Evolutionary conservation across 2,888 invertebrate genomes (phyloP).

Genomic region (Suillia variegata): DNA sequence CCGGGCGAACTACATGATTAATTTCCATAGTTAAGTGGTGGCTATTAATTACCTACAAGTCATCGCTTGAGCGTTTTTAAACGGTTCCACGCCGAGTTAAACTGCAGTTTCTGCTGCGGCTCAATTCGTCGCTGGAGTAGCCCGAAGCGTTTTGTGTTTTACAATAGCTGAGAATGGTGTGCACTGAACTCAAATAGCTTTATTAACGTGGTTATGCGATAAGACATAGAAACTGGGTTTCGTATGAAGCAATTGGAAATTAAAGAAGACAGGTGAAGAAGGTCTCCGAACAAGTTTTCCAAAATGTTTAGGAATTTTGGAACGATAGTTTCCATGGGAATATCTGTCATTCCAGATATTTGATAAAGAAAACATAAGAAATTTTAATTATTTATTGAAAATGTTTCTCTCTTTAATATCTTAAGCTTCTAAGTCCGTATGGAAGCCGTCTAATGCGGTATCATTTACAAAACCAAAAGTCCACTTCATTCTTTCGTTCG

Average conservation of each 20-base stretch:
- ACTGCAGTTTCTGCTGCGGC: background rate
- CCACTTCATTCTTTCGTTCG: constrained; percentile 52
- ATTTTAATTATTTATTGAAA: background rate
- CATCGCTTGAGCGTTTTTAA: constrained; percentile 14
- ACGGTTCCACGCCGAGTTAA: background rate
- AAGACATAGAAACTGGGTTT: no score
- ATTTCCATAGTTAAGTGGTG: constrained; percentile 34
- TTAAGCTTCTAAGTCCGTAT: background rate
- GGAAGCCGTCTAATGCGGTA: constrained; percentile 41
- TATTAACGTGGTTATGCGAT: constrained; percentile 12
- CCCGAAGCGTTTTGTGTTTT: background rate
- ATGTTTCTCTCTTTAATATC: background rate
- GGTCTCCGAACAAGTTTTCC: no score
- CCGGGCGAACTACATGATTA: constrained; percentile 24
- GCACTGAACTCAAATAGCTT: constrained; percentile 11
- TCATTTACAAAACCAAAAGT: constrained; percentile 47
- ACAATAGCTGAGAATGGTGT: background rate
- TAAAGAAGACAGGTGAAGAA: no score
- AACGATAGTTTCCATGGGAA: no score
- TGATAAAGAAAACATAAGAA: no score
- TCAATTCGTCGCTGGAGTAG: background rate
- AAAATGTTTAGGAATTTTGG: no score
- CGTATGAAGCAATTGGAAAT: no score
- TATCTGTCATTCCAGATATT: no score
- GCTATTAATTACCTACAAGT: constrained; percentile 36